Conservation (phyloP, 2,113 vertebrate species). For the Podarcis raffonei region DNA sequence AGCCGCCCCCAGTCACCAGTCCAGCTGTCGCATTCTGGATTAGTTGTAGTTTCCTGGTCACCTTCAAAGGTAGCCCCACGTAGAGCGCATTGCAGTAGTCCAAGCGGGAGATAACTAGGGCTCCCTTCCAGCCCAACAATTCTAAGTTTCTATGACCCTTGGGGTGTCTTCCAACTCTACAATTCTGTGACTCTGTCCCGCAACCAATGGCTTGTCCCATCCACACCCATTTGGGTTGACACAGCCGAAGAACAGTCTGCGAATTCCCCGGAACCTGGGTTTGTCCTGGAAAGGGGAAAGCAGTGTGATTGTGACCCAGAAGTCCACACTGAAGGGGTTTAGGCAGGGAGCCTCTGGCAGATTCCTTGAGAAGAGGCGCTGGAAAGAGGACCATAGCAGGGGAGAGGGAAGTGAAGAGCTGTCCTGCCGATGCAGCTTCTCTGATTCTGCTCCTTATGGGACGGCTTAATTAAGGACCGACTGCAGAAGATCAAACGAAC, state of each 20-base stretch:
- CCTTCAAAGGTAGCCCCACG: too few relatives aligned
- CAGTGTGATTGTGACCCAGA: too few relatives aligned
- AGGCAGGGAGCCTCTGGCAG: neutral
- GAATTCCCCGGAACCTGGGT: neutral
- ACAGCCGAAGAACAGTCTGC: neutral
- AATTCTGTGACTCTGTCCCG: neutral
- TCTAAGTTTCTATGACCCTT: too few relatives aligned
- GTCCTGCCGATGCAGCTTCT: rapidly evolving
- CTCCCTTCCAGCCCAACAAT: too few relatives aligned
- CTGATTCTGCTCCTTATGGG: slow-evolving; percentile 20
- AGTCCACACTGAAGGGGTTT: too few relatives aligned
- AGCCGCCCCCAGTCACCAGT: too few relatives aligned
- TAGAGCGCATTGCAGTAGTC: too few relatives aligned
- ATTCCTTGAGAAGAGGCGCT: neutral
- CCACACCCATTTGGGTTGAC: neutral
- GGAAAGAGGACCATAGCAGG: rapidly evolving
- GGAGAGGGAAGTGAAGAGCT: neutral
- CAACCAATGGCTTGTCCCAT: neutral
- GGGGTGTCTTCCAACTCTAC: too few relatives aligned
- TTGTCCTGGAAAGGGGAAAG: neutral
- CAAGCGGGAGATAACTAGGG: too few relatives aligned
- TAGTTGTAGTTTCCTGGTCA: too few relatives aligned
- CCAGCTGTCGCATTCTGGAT: too few relatives aligned
- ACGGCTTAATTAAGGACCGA: neutral
- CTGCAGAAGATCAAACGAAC: neutral